These are phyloP conservation scores for Probaryconus sp. DNA, from an alignment of 1,140 invertebrate genomes.

Conservation along the genomic window DNA sequence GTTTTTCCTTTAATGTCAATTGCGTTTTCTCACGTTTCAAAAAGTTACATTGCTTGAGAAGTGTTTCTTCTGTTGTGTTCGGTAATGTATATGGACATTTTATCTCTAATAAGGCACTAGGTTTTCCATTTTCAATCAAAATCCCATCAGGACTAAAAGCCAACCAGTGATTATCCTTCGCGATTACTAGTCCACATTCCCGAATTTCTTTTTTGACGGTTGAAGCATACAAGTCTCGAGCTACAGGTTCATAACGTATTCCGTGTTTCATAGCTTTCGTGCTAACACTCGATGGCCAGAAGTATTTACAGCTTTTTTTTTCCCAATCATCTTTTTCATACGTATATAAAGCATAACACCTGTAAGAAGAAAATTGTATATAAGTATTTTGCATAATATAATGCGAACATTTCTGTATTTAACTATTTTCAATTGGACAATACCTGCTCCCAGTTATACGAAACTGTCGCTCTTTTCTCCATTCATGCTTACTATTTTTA, in stretches of 20 bases:
- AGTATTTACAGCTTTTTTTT: conserved; percentile 15
- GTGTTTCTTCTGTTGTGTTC: too few species aligned
- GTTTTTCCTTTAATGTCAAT: conserved; percentile 20
- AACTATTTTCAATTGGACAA: too few species aligned
- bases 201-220: background rate
- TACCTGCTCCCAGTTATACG: conserved; percentile 36
- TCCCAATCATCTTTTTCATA: conserved; percentile 34
- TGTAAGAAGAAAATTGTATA: too few species aligned
- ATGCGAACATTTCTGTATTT: too few species aligned
- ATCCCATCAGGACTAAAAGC: conserved; percentile 47
- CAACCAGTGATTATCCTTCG: conserved; percentile 33
- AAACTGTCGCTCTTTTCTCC: conserved; percentile 22
- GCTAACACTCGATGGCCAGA: conserved; percentile 3
- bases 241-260: conserved; percentile 7
- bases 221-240: conserved; percentile 17
- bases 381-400: too few species aligned
- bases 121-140: conserved; percentile 26
- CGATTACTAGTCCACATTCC: conserved; percentile 46
- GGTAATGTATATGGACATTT: too few species aligned
- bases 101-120: too few species aligned
- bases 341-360: conserved; percentile 27
- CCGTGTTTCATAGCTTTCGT: conserved; percentile 29
- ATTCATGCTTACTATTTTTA: background rate
- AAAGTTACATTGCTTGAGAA: background rate
- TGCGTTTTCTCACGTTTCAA: background rate